Percentiles rank a stretch among this genome's conserved stretches.
These are phyloP conservation scores for Ahaetulla prasina DNA, from an alignment of 2,113 vertebrate genomes.

Conservation along the genomic window DNA sequence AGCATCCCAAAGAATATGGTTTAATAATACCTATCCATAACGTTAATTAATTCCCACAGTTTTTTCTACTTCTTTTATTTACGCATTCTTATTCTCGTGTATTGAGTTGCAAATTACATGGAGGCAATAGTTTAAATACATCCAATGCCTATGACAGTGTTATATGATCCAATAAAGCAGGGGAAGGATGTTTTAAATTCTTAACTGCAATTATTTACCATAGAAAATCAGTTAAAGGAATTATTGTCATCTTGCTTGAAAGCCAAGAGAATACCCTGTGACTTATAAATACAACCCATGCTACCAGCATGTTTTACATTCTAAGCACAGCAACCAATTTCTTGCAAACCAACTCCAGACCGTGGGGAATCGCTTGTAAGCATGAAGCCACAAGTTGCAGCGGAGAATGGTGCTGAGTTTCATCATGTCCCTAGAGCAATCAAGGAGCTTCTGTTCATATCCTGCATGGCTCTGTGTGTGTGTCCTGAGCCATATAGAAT, in stretches of 20 bases:
- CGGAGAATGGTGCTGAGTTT: constrained; percentile 33
- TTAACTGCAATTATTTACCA: constrained; percentile 20
- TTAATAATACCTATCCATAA: neutral
- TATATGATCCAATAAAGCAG: constrained; percentile 19
- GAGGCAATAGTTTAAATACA: neutral
- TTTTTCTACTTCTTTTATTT: neutral
- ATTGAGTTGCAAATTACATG: neutral
- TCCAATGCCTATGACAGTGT: constrained; percentile 3
- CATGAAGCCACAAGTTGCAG: constrained; percentile 51
- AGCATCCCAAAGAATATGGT: no score
- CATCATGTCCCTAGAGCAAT: constrained; percentile 40
- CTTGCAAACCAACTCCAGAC: constrained; percentile 61
- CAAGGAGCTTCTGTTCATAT: constrained; percentile 20
- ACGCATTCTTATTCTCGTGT: fast-evolving
- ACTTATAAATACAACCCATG: constrained; percentile 45
- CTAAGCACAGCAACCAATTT: constrained; percentile 51
- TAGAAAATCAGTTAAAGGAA: constrained; percentile 28
- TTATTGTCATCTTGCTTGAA: neutral
- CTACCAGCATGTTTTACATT: constrained; percentile 60
- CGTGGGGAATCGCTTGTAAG: constrained; percentile 44
- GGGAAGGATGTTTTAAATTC: neutral
- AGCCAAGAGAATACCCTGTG: constrained; percentile 30
- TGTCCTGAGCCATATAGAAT: constrained; percentile 8
- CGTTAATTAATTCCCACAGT: neutral
- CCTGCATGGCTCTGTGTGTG: constrained; percentile 26